phyloP scores from a whole-genome alignment of 1,140 invertebrate genomes.

The Nylanderia fulva region DNA sequence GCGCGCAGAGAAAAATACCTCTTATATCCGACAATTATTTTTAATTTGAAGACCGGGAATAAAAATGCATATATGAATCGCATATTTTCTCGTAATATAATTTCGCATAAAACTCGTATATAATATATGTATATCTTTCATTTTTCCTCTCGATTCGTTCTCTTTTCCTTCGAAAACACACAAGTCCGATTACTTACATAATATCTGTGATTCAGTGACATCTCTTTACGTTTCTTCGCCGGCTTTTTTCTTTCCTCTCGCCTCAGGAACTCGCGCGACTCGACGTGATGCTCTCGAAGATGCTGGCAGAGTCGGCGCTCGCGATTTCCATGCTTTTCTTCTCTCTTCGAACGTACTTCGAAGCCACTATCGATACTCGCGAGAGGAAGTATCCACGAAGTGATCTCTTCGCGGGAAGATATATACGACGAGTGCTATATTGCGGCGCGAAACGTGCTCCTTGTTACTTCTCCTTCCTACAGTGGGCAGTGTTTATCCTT shows the following conservation, averaged over 20 bases:
- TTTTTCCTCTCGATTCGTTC: background rate
- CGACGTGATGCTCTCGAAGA: constrained; percentile 36
- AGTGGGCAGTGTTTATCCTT: constrained; percentile 50
- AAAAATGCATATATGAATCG: background rate
- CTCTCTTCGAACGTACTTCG: background rate
- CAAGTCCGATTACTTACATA: constrained; percentile 80
- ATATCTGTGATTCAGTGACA: constrained; percentile 85
- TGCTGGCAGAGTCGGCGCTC: constrained; percentile 56
- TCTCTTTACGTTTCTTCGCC: constrained; percentile 73
- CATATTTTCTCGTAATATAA: background rate
- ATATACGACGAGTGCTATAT: background rate
- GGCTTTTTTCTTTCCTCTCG: constrained; percentile 49
- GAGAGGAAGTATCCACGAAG: background rate
- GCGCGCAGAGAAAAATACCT: background rate
- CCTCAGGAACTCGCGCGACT: constrained; percentile 23
- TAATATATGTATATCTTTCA: background rate
- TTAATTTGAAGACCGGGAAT: background rate
- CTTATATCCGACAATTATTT: background rate
- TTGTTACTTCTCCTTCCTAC: constrained; percentile 49
- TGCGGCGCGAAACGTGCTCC: background rate
- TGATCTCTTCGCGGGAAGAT: constrained; percentile 32
- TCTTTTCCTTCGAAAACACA: too few relatives aligned
- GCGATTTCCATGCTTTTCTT: constrained; percentile 16
- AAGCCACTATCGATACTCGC: background rate
- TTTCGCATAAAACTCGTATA: background rate